Evolutionary conservation across 2,797 vertebrate species (phyloP).

Genomic region (Microcaecilia unicolor): DNA sequence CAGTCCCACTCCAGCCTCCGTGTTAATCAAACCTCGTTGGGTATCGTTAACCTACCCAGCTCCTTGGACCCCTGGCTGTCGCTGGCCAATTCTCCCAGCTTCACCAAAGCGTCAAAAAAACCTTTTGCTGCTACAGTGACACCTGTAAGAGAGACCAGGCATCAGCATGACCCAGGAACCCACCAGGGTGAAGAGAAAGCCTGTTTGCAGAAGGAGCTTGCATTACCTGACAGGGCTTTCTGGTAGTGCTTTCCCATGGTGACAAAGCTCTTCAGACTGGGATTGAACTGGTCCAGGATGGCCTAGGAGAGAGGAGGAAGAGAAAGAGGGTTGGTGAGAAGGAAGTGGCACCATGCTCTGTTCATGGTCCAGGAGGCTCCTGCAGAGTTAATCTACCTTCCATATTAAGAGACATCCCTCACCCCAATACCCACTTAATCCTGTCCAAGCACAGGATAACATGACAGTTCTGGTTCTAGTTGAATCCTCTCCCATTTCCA

Average conservation of each 20-base stretch:
- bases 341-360: too few relatives aligned
- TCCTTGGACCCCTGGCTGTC: constrained; percentile 79
- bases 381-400: too few relatives aligned
- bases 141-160: constrained; percentile 37
- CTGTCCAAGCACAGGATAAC: too few relatives aligned
- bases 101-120: constrained; percentile 74
- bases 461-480: too few relatives aligned
- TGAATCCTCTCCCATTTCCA: too few relatives aligned
- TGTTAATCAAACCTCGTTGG: too few relatives aligned
- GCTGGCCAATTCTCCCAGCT: constrained; percentile 72
- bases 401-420: too few relatives aligned
- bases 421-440: too few relatives aligned
- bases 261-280: constrained; percentile 78
- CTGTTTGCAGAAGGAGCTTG: background rate
- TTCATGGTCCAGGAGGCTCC: too few relatives aligned
- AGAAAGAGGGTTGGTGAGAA: too few relatives aligned
- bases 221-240: constrained; percentile 27
- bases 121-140: constrained; percentile 74
- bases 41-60: constrained; percentile 58
- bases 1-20: too few relatives aligned
- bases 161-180: too few relatives aligned
- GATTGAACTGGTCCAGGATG: constrained; percentile 78
- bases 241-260: constrained; percentile 26
- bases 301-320: constrained; percentile 36
- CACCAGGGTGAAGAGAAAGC: background rate